These are phyloP conservation scores for Drosophila longiperda DNA, from an alignment of 2,888 invertebrate genomes.

Conservation along the genomic window DNA sequence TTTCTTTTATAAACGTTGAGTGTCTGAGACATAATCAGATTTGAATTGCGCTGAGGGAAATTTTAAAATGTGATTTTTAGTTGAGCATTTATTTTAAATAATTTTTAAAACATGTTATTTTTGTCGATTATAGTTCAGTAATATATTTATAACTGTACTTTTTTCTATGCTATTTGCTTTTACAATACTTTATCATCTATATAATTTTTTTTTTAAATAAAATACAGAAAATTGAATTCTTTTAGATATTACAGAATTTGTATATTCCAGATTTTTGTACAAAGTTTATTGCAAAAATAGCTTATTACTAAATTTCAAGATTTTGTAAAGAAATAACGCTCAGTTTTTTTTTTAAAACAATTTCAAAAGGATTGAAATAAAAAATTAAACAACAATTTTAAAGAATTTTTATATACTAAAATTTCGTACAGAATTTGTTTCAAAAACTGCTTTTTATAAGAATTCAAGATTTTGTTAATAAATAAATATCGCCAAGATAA, in stretches of 20 bases:
- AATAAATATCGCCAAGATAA: not conserved
- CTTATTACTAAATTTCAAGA: not conserved
- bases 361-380: not conserved
- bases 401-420: not conserved
- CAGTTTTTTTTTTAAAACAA: not conserved
- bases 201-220: not conserved
- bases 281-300: too few species aligned
- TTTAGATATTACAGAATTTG: not conserved
- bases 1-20: not conserved
- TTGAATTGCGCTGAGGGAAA: constrained; percentile 11
- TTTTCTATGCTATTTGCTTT: not conserved
- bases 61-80: not conserved
- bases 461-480: not conserved
- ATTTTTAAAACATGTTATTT: not conserved
- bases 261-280: not conserved
- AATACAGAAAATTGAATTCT: not conserved
- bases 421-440: not conserved
- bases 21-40: constrained; percentile 31
- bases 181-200: not conserved
- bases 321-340: not conserved
- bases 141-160: not conserved
- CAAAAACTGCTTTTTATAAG: too few species aligned
- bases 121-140: not conserved
- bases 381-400: not conserved
- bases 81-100: not conserved